Evolutionary conservation across 2,797 vertebrate genomes (phyloP), one percentile per base, ranked within the genome.

Genomic region (Australoheros facetus): DNA sequence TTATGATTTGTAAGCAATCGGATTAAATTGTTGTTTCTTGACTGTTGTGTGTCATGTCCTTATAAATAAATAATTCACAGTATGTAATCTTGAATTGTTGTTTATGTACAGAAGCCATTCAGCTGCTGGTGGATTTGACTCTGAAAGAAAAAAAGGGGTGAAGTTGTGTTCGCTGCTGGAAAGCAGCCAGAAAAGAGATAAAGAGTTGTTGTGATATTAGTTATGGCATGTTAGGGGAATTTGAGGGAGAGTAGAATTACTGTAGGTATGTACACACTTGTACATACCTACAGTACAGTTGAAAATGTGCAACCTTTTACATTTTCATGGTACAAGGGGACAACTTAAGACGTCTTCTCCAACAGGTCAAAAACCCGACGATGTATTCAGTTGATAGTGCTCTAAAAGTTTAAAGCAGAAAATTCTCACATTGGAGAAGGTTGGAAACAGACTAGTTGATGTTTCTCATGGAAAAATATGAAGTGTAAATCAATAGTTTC

Each of bases 1-100:
- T 90, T 95, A 94, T 96, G 94, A 95, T 97, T 96, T 97, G 95
- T 96, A 96, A 93, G 96, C 96, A 96, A 96, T 95, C 95, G 92
- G 95, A 97, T 97, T 96, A 91, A 96, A 95, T 95, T 95, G 96
- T 96, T 95, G 96, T 95, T 51, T 69, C 97, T 94, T 94, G 93
- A 93, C 95, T 95, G 95, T 96, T 83, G 93, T 95, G 92, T 95
- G 94, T 95, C 94, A 94, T 94, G 93, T 94, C 90, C 88, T 94
- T 95, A 92, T 89, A 92, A 95, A 95, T 95, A 95, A 95, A 91
- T 81, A 81, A 91, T 89, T 91, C 82, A 92, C 86, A 89, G 71
- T 72, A 88, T 80, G 81, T 79, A 48, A 83, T 12, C 34, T 77
- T 69, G 77, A 78, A 45, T 77, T 70, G 17, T 74, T 66, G 66